These are phyloP conservation scores for Spicauda simplicius DNA, from an alignment of 2,888 invertebrate genomes.

Conservation along the genomic window DNA sequence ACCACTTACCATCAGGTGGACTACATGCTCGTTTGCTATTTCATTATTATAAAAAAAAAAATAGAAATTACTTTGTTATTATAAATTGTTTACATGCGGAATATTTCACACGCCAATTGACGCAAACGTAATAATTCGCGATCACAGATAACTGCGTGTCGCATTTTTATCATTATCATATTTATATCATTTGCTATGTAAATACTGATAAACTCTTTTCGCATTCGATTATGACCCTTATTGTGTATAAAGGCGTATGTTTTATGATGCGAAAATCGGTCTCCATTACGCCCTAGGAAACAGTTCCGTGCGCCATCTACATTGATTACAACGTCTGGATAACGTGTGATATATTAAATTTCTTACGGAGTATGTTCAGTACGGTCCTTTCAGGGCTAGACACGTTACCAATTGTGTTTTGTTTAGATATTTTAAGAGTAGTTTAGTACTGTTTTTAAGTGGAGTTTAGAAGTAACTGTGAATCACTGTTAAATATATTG, in stretches of 20 bases:
- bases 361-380: background rate
- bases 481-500: too few species aligned
- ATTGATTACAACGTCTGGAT: slow-evolving; percentile 48
- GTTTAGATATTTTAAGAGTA: background rate
- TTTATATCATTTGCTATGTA: slow-evolving; percentile 69
- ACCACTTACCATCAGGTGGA: too few species aligned
- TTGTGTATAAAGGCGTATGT: slow-evolving; percentile 45
- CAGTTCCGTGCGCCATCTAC: slow-evolving; percentile 41
- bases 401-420: background rate
- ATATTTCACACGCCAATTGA: slow-evolving; percentile 11
- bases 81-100: slow-evolving; percentile 14
- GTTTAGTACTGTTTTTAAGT: too few species aligned
- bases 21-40: too few species aligned
- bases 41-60: too few species aligned
- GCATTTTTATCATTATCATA: slow-evolving; percentile 69
- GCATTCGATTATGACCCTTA: slow-evolving; percentile 49
- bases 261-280: slow-evolving; percentile 7
- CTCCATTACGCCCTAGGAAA: slow-evolving; percentile 5
- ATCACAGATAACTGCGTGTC: slow-evolving; percentile 40
- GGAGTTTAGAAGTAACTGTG: too few species aligned
- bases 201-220: slow-evolving; percentile 64
- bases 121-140: slow-evolving; percentile 34
- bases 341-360: slow-evolving; percentile 5
- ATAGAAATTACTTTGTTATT: background rate
- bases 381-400: background rate